These are phyloP conservation scores for Epizoanthus stellaris DNA, from an alignment of 92 coral and sea anemone species.

Conservation along the genomic window DNA sequence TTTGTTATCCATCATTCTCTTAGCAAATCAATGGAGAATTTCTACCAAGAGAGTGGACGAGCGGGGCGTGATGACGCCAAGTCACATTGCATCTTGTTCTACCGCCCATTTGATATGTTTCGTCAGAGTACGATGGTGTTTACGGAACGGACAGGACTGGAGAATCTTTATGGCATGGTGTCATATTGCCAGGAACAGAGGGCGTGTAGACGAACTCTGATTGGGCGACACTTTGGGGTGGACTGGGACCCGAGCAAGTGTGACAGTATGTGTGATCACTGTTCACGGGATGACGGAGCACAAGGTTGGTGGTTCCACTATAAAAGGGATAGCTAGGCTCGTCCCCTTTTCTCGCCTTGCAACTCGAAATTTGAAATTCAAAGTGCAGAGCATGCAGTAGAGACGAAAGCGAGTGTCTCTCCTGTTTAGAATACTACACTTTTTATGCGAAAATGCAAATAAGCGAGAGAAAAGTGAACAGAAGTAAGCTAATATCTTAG, in stretches of 20 bases:
- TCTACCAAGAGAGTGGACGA: constrained; percentile 95
- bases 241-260: constrained; percentile 85
- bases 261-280: constrained; percentile 90
- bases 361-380: too few relatives aligned
- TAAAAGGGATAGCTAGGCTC: too few relatives aligned
- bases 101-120: constrained; percentile 87
- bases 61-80: constrained; percentile 87
- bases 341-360: too few relatives aligned
- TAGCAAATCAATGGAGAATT: constrained; percentile 98
- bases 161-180: constrained; percentile 89
- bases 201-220: constrained; percentile 81
- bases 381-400: too few relatives aligned
- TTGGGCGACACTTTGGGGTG: constrained; percentile 97
- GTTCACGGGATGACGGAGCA: constrained; percentile 47
- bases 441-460: too few relatives aligned
- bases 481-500: too few relatives aligned
- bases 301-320: constrained; percentile 27
- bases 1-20: constrained; percentile 94
- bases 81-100: constrained; percentile 86
- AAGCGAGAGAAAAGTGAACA: too few relatives aligned
- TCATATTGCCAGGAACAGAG: constrained; percentile 78
- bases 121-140: constrained; percentile 96
- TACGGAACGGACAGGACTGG: constrained; percentile 87
- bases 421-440: too few relatives aligned
- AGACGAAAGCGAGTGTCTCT: too few relatives aligned